Evolutionary conservation across 2,888 invertebrate species (phyloP).

Genomic region (Polia nebulosa): DNA sequence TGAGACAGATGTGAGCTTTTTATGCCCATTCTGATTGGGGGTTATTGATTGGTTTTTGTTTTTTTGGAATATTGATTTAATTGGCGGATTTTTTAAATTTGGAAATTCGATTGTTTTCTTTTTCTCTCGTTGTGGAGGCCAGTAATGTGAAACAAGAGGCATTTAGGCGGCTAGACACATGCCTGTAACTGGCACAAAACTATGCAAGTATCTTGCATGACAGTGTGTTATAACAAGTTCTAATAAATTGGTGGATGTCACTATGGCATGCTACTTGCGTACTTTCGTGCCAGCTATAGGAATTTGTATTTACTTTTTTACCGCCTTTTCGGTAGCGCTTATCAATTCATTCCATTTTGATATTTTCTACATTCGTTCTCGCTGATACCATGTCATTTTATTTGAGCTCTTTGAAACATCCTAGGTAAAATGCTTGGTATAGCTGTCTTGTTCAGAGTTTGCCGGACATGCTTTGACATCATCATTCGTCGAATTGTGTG

Average conservation of each 20-base stretch:
- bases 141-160: not conserved
- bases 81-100: not conserved
- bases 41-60: constrained; percentile 62
- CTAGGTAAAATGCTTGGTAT: not conserved
- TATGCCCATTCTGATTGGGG: constrained; percentile 59
- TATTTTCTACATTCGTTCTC: not conserved
- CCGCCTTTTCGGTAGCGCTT: not conserved
- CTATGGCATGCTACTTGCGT: too few species aligned
- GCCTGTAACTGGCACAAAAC: too few species aligned
- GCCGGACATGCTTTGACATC: not conserved
- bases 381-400: not conserved
- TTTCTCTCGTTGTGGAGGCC: not conserved
- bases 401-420: too few species aligned
- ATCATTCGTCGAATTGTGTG: not conserved
- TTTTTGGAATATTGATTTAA: constrained; percentile 18
- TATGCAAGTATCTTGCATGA: too few species aligned
- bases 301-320: too few species aligned
- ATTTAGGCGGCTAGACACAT: too few species aligned
- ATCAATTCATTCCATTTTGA: not conserved
- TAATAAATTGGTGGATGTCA: too few species aligned
- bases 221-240: too few species aligned
- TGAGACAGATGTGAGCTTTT: constrained; percentile 76
- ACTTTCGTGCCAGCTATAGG: too few species aligned
- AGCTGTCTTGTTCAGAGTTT: not conserved
- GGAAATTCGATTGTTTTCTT: not conserved